Conservation (phyloP, 1,140 invertebrate genomes). For the Oscheius sp. region DNA sequence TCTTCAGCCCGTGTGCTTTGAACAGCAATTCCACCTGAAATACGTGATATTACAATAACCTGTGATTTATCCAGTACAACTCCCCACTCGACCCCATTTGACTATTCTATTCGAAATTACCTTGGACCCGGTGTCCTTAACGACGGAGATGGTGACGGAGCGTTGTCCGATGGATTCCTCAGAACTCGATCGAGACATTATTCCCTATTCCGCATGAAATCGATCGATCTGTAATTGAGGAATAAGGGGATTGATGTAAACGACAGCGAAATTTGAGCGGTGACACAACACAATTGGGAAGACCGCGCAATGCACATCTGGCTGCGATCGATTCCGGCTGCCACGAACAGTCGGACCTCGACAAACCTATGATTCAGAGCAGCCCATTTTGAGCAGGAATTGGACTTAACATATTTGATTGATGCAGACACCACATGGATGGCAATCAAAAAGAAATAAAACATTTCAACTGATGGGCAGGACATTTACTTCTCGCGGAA, state of each 20-base stretch:
- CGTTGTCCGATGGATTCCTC: constrained; percentile 21
- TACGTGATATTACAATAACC: background rate
- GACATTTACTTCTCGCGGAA: no score
- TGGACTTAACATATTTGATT: no score
- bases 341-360: constrained; percentile 9
- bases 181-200: constrained; percentile 13
- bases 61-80: background rate
- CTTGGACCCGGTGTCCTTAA: constrained; percentile 39
- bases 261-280: background rate
- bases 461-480: no score
- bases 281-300: background rate
- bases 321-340: constrained; percentile 8
- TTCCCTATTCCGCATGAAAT: background rate
- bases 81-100: background rate
- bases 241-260: background rate
- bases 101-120: background rate
- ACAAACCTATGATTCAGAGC: no score
- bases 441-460: no score
- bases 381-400: no score
- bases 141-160: constrained; percentile 27
- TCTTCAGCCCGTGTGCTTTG: constrained; percentile 41
- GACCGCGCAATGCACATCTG: background rate
- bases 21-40: constrained; percentile 36
- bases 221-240: background rate
- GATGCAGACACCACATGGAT: no score